These are phyloP conservation scores for Glaucopsyche alexis DNA, from an alignment of 2,888 invertebrate genomes.

Conservation along the genomic window DNA sequence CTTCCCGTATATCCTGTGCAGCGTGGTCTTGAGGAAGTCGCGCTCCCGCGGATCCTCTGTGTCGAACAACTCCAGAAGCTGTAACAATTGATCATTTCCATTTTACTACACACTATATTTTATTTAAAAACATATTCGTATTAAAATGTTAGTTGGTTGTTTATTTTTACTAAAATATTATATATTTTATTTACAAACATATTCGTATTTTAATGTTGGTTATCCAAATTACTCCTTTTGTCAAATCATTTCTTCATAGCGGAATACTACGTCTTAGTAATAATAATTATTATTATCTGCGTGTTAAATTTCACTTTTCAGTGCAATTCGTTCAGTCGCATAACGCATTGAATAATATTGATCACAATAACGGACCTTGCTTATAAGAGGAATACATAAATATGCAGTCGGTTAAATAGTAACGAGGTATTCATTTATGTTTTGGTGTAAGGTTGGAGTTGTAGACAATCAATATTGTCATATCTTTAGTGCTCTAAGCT, in stretches of 20 bases:
- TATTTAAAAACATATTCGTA: too few species aligned
- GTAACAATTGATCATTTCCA: constrained; percentile 40
- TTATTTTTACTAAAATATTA: too few species aligned
- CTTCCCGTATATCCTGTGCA: constrained; percentile 99
- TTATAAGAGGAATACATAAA: not conserved
- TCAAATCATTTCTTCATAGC: not conserved
- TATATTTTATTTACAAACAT: too few species aligned
- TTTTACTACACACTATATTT: not conserved
- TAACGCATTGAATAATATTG: not conserved
- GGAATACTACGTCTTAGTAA: not conserved
- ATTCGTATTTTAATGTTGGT: too few species aligned
- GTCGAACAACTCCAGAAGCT: constrained; percentile 97
- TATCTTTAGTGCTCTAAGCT: too few species aligned
- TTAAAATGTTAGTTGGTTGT: too few species aligned
- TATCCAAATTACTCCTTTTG: not conserved
- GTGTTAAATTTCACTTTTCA: constrained; percentile 17
- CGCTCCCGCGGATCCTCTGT: constrained; percentile 98
- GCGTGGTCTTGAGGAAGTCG: constrained; percentile 98
- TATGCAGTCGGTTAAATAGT: too few species aligned
- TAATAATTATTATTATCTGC: not conserved
- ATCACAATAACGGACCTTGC: not conserved
- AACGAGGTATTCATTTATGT: too few species aligned
- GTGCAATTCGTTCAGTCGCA: not conserved
- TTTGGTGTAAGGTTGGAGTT: too few species aligned
- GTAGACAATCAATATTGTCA: too few species aligned